These are phyloP conservation scores for Argyresthia goedartella DNA, from an alignment of 2,888 invertebrate species.

Conservation along the genomic window DNA sequence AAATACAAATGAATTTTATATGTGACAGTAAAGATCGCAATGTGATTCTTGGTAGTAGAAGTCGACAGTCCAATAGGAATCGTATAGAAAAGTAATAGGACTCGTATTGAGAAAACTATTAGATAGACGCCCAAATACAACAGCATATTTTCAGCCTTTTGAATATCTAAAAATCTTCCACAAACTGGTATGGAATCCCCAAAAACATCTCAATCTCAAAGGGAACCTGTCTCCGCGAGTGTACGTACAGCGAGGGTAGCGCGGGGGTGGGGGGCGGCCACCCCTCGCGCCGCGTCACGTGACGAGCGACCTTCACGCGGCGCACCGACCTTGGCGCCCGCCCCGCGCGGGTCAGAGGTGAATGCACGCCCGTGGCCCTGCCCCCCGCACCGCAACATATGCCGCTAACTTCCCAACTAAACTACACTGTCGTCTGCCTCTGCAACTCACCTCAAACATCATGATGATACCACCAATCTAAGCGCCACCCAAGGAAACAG, in stretches of 20 bases:
- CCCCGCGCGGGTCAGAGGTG: constrained; percentile 69
- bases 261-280: constrained; percentile 45
- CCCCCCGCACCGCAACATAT: constrained; percentile 26
- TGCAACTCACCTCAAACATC: constrained; percentile 42
- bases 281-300: constrained; percentile 64
- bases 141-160: too few relatives aligned
- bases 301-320: constrained; percentile 67
- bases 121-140: too few relatives aligned
- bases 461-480: constrained; percentile 37
- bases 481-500: neutral
- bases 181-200: too few relatives aligned
- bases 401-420: constrained; percentile 20
- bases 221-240: too few relatives aligned
- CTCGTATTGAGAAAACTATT: too few relatives aligned
- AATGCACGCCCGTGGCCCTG: constrained; percentile 48
- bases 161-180: too few relatives aligned
- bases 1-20: too few relatives aligned
- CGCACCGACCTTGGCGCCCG: constrained; percentile 68
- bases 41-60: too few relatives aligned
- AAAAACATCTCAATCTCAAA: too few relatives aligned
- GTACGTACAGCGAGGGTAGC: constrained; percentile 21
- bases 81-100: too few relatives aligned
- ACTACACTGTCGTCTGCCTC: constrained; percentile 24
- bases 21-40: too few relatives aligned
- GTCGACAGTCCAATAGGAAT: too few relatives aligned